A percentile compares a stretch with the other conserved stretches of the same genome.
Evolutionary conservation across 2,888 invertebrate species (phyloP).

Genomic region (Pandemis corylana): DNA sequence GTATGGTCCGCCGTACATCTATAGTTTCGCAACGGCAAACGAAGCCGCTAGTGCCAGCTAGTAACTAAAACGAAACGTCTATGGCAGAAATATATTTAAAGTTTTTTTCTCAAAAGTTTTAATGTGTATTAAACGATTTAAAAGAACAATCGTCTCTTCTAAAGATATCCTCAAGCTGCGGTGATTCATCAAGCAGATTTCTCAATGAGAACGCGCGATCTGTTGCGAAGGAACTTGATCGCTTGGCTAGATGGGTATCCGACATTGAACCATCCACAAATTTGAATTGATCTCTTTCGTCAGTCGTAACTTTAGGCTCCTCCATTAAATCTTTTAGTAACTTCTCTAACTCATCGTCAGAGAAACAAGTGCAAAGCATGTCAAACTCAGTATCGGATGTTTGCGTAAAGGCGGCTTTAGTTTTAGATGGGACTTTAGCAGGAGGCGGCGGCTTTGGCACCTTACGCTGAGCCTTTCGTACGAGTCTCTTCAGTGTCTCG

Average conservation of each 20-base stretch:
- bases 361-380: conserved; percentile 66
- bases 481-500: conserved; percentile 57
- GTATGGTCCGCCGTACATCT: too few relatives aligned
- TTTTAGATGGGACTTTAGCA: conserved; percentile 51
- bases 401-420: conserved; percentile 61
- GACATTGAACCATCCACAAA: conserved; percentile 52
- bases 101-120: background rate
- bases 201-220: conserved; percentile 61
- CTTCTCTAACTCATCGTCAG: conserved; percentile 59
- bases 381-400: conserved; percentile 66
- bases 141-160: conserved; percentile 57
- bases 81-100: background rate
- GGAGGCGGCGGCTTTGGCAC: conserved; percentile 45
- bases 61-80: too few relatives aligned
- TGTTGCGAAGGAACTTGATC: conserved; percentile 56
- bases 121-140: conserved; percentile 12
- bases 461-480: conserved; percentile 57
- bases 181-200: conserved; percentile 55
- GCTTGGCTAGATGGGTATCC: conserved; percentile 49
- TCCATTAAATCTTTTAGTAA: conserved; percentile 48
- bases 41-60: too few relatives aligned
- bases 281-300: conserved; percentile 44
- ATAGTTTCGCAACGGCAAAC: too few relatives aligned
- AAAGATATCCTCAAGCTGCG: conserved; percentile 67
- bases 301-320: conserved; percentile 8